phyloP scores from a whole-genome alignment of 2,797 vertebrate species.

The Mycteria americana region DNA sequence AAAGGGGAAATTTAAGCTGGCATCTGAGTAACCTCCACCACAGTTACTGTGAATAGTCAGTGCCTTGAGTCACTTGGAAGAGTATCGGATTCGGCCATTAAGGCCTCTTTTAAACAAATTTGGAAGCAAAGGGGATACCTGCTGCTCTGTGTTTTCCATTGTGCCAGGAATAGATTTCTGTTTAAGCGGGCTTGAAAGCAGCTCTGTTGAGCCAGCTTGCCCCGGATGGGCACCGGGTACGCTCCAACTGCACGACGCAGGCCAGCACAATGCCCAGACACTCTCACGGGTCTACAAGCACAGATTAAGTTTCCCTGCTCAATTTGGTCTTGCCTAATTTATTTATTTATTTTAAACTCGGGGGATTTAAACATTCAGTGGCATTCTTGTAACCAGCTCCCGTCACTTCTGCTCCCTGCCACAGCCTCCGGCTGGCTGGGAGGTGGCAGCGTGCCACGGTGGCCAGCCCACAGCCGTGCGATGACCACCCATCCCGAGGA shows the following conservation, averaged over 20 bases:
- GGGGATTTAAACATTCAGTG: background rate
- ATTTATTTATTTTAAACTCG: background rate
- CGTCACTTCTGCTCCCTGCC: background rate
- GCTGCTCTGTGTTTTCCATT: background rate
- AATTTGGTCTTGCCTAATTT: background rate
- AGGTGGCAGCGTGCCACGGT: fast-evolving
- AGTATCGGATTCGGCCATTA: background rate
- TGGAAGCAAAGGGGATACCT: background rate
- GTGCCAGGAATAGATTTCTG: background rate
- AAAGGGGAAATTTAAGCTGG: conserved; percentile 17
- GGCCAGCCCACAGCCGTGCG: background rate
- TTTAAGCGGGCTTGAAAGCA: background rate
- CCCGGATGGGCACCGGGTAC: background rate
- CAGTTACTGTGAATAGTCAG: background rate
- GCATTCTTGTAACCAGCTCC: background rate
- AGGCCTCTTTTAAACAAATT: background rate
- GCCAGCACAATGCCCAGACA: background rate
- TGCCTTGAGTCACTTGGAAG: background rate
- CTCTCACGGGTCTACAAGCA: background rate
- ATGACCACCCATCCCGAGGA: background rate
- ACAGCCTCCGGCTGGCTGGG: background rate
- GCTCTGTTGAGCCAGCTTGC: background rate
- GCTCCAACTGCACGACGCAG: background rate
- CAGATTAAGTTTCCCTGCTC: background rate
- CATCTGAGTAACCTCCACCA: background rate